phyloP scores from a whole-genome alignment of 2,888 invertebrate species.

The Tinea semifulvella region DNA sequence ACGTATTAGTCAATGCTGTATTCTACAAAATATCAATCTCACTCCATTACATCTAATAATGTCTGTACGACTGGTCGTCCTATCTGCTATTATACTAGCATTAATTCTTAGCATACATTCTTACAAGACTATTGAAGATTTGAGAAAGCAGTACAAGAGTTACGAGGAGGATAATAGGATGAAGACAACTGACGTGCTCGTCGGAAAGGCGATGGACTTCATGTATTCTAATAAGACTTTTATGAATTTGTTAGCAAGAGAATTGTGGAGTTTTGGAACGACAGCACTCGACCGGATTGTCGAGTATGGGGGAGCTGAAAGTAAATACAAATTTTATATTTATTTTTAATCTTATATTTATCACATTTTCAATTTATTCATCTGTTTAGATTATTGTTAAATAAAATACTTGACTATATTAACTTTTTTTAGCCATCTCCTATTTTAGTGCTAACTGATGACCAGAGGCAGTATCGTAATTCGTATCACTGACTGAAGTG shows the following conservation, averaged over 20 bases:
- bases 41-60: no score
- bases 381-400: no score
- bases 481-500: no score
- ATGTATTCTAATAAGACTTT: constrained; percentile 47
- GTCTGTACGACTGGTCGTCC: background rate
- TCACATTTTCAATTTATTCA: no score
- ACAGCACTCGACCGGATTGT: constrained; percentile 42
- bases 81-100: constrained; percentile 22
- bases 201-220: constrained; percentile 49
- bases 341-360: no score
- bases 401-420: no score
- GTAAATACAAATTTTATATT: no score
- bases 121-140: constrained; percentile 34
- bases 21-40: no score
- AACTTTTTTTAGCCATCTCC: no score
- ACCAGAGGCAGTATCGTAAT: no score
- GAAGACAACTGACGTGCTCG: constrained; percentile 32
- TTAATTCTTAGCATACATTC: constrained; percentile 26
- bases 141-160: constrained; percentile 27
- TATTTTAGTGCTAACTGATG: no score
- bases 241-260: constrained; percentile 46
- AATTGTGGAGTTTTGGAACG: constrained; percentile 49
- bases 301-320: constrained; percentile 18
- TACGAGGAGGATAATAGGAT: constrained; percentile 19
- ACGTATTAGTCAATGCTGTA: no score